Percentiles rank a stretch among this genome's conserved stretches.
phyloP scores from a whole-genome alignment of 2,797 vertebrate genomes.

The Poecilia gillii region DNA sequence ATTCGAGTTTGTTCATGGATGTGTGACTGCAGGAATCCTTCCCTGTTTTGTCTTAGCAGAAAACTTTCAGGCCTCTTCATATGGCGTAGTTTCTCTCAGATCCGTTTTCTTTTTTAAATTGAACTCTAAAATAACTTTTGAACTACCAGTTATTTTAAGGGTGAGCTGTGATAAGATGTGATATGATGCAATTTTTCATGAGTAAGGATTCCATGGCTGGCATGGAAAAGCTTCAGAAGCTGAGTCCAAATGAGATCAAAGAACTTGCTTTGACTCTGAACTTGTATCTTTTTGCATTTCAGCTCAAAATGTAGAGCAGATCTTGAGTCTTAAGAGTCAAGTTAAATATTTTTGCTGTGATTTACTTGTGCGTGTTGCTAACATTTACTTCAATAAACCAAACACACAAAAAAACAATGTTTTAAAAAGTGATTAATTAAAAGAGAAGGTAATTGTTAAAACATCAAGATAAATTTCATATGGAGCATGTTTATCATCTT shows the following conservation, averaged over 20 bases:
- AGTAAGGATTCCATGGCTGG: conserved; percentile 23
- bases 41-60: neutral
- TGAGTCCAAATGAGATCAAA: conserved; percentile 32
- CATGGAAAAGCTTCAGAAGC: conserved; percentile 22
- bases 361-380: conserved; percentile 14
- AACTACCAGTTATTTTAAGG: neutral
- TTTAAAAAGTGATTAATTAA: conserved; percentile 4
- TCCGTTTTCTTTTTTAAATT: conserved; percentile 5
- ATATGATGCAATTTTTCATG: conserved; percentile 32
- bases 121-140: conserved; percentile 7
- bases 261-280: conserved; percentile 1
- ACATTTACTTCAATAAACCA: conserved; percentile 19
- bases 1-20: neutral
- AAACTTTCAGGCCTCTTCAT: neutral
- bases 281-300: conserved; percentile 24
- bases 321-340: conserved; percentile 20
- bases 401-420: conserved; percentile 8
- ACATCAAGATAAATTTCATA: neutral
- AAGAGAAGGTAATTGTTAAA: neutral
- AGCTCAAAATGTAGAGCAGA: conserved; percentile 14
- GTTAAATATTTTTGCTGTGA: neutral
- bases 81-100: neutral
- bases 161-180: conserved; percentile 21
- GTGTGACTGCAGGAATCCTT: neutral
- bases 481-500: neutral